Percentiles rank a stretch among this genome's conserved stretches.
These are phyloP conservation scores for Antigone vipio DNA, from an alignment of 2,113 vertebrate species.

Conservation along the genomic window DNA sequence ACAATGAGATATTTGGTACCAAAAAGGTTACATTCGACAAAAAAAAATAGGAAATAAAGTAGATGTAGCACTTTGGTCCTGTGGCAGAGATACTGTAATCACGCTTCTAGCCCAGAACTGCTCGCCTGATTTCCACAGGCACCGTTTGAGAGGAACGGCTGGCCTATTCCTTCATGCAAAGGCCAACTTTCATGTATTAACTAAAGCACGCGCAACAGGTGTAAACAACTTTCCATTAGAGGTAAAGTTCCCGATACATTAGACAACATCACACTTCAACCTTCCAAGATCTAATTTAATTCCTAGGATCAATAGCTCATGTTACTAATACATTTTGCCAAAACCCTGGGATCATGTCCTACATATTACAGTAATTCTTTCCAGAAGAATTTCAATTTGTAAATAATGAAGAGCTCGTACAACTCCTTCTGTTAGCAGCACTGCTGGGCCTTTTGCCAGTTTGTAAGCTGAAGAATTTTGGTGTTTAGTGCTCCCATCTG, in stretches of 20 bases:
- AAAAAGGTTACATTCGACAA: neutral
- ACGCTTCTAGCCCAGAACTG: accelerated
- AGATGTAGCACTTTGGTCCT: neutral
- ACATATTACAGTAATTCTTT: conserved; percentile 66
- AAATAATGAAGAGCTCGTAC: conserved; percentile 64
- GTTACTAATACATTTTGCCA: conserved; percentile 59
- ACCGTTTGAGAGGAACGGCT: neutral
- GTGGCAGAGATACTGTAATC: neutral
- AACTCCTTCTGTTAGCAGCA: conserved; percentile 48
- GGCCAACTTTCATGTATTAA: neutral
- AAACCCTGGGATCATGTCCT: conserved; percentile 66
- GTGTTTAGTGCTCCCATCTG: conserved; percentile 71
- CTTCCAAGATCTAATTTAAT: conserved; percentile 58
- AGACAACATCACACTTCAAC: conserved; percentile 60
- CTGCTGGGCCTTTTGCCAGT: conserved; percentile 64
- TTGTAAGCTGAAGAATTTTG: conserved; percentile 66
- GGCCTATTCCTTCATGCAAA: neutral
- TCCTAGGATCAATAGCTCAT: conserved; percentile 58
- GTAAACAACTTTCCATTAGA: conserved; percentile 58
- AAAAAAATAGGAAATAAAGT: neutral
- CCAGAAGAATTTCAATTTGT: conserved; percentile 68
- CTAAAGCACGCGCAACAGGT: conserved; percentile 14
- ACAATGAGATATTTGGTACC: neutral
- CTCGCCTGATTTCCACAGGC: neutral
- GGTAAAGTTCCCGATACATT: conserved; percentile 34